These are phyloP conservation scores for Hydractinia symbiolongicarpus DNA, from an alignment of 30 jellyfish, hydroid and myxozoan species.

Conservation along the genomic window DNA sequence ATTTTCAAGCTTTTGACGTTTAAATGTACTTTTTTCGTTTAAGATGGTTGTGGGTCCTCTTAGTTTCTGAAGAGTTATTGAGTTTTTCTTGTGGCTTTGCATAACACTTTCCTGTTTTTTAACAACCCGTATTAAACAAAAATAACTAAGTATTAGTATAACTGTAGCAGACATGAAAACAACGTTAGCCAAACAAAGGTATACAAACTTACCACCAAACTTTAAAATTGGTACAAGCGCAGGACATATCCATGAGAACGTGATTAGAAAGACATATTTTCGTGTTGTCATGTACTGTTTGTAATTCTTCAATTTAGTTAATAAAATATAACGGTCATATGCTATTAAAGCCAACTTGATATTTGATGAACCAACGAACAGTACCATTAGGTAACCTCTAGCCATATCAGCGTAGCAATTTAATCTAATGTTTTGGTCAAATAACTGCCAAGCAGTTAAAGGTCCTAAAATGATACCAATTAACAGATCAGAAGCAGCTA, in stretches of 20 bases:
- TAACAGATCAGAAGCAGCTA: slow-evolving; percentile 58
- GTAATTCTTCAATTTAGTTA: slow-evolving; percentile 50
- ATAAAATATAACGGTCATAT: slow-evolving; percentile 59
- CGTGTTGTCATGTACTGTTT: slow-evolving; percentile 35
- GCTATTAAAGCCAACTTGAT: slow-evolving; percentile 53
- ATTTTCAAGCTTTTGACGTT: neutral
- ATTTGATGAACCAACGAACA: slow-evolving; percentile 66
- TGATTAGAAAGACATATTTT: slow-evolving; percentile 29
- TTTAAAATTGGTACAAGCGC: slow-evolving; percentile 54
- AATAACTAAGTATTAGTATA: neutral
- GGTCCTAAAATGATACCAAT: slow-evolving; percentile 63
- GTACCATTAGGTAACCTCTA: slow-evolving; percentile 41
- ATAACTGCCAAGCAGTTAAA: slow-evolving; percentile 41
- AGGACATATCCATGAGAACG: slow-evolving; percentile 60
- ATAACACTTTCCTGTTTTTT: slow-evolving; percentile 4
- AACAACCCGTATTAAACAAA: slow-evolving; percentile 8
- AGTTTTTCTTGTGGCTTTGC: neutral
- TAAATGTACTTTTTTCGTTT: neutral
- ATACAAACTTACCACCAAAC: neutral
- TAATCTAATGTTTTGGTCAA: slow-evolving; percentile 19
- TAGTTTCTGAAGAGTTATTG: neutral
- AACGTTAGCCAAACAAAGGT: neutral
- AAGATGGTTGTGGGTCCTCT: neutral
- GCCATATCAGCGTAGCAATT: slow-evolving; percentile 45
- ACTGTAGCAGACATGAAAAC: slow-evolving; percentile 6